Base-by-base conservation (phyloP, 1,140 invertebrate species). In the Orchesella cincta region DNA sequence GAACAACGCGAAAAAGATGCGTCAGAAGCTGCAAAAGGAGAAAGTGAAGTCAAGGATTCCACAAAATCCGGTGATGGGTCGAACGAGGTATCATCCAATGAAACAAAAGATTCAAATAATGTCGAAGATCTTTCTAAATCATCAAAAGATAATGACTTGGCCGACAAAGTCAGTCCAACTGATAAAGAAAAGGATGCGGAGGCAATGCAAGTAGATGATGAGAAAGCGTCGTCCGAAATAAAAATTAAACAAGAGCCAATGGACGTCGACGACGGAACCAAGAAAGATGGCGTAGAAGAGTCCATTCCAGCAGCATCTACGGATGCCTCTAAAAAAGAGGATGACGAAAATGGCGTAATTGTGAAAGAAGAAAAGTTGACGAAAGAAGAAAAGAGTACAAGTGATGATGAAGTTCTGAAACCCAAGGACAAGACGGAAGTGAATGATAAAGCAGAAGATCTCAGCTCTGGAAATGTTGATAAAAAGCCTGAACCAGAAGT, bases 291-390 rank as follows among this genome's bases (percentile, higher is more conserved):
- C 29, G 1, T 33, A 5, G 71, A 57, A 35, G 39, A 35, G 16
- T 20, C 76, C 33, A 23, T 8, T 20, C 8, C 20, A 20, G 39
- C 8, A 12, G 8, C 20, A 20, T 46, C 39, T 20, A 46, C 8
- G 29, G 83, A 85, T 36, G 72, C 80, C 71, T 82, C 82, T 81
- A 46, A 74, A 70, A 14, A 81, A 70, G 73, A 77, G 29, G 83
- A 81, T 5, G 14, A 14, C 8, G 23, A 57, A 57, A 46, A 46
- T 5, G 23, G 26, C n/a, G 35, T 67, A 74, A 76, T 12, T 75
- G 79, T 33, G 34, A 79, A 26, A 70, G 81, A 78, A 51, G 74
- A 62, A 33, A 78, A 73, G 29, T 64, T 74, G 54, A 54, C 23
- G 62, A 72, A 82, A 75, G 62, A 77, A 80, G 57, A 75, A 81